Conservation (phyloP, 2,797 vertebrate genomes). For the Phrynocephalus guinanensis region DNA sequence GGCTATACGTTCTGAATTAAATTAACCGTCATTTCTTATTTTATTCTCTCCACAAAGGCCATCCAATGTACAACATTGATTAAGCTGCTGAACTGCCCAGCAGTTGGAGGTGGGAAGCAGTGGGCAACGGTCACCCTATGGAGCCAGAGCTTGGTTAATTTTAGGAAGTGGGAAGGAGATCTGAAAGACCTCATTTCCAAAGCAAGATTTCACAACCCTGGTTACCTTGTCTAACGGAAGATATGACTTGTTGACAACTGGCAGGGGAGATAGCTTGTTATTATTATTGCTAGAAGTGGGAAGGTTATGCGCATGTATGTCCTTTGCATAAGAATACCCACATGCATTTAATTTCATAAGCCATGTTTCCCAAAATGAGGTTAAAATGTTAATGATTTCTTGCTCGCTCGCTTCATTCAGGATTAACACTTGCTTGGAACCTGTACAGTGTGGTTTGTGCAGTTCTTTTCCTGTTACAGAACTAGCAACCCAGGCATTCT, state of each 20-base stretch:
- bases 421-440: slow-evolving; percentile 79
- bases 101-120: slow-evolving; percentile 11
- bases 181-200: slow-evolving; percentile 68
- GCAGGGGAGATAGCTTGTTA: neutral
- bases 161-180: slow-evolving; percentile 68
- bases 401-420: slow-evolving; percentile 64
- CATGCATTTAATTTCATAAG: slow-evolving; percentile 76
- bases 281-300: slow-evolving; percentile 41
- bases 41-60: slow-evolving; percentile 34
- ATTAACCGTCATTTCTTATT: slow-evolving; percentile 57
- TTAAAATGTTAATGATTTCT: slow-evolving; percentile 91
- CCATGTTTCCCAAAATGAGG: slow-evolving; percentile 81
- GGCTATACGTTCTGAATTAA: slow-evolving; percentile 51
- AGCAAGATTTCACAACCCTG: slow-evolving; percentile 60
- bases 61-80: slow-evolving; percentile 53
- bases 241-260: slow-evolving; percentile 64
- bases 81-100: slow-evolving; percentile 64
- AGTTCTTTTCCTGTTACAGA: slow-evolving; percentile 56
- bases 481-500: slow-evolving; percentile 1
- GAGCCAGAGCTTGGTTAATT: slow-evolving; percentile 78
- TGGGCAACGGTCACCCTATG: slow-evolving; percentile 58
- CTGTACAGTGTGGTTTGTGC: slow-evolving; percentile 45
- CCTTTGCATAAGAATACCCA: slow-evolving; percentile 76
- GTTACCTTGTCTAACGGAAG: slow-evolving; percentile 68
- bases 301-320: slow-evolving; percentile 54